Conservation (phyloP, 2,888 invertebrate genomes). For the Liposcelis brunnea region DNA sequence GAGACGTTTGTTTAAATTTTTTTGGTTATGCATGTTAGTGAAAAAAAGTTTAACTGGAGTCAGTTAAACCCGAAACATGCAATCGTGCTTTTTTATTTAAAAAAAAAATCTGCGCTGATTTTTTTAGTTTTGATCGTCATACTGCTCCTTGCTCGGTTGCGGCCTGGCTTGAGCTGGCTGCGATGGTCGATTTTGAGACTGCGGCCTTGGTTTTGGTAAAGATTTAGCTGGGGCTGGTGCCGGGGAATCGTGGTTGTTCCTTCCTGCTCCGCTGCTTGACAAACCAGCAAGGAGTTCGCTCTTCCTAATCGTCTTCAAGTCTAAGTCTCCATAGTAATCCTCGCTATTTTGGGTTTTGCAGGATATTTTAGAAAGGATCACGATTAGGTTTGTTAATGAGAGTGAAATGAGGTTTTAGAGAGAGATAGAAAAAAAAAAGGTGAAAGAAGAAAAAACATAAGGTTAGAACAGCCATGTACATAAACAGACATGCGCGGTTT, state of each 20-base stretch:
- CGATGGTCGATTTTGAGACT: conserved; percentile 28
- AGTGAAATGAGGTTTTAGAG: conserved; percentile 8
- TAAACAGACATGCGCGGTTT: too few relatives aligned
- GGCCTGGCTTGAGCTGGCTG: conserved; percentile 15
- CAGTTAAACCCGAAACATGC: conserved; percentile 7
- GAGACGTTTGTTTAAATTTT: neutral
- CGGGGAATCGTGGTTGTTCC: conserved; percentile 13
- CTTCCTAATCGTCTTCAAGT: conserved; percentile 88
- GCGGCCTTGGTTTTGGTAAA: conserved; percentile 37
- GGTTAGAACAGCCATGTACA: too few relatives aligned
- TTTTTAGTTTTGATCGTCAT: conserved; percentile 13
- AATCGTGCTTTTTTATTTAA: neutral
- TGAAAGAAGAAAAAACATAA: conserved; percentile 10
- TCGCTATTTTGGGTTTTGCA: conserved; percentile 49
- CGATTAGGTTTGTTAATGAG: neutral
- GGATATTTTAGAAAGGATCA: neutral
- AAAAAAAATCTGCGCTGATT: conserved; percentile 5
- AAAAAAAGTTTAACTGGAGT: conserved; percentile 12
- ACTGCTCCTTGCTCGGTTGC: conserved; percentile 17
- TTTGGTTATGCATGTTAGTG: neutral
- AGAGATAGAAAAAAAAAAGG: conserved; percentile 14
- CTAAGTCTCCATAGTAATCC: conserved; percentile 92
- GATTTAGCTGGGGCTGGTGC: conserved; percentile 29
- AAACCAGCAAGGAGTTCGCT: conserved; percentile 76
- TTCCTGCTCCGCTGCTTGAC: conserved; percentile 36